A percentile compares a stretch with the other conserved stretches of the same genome.
Evolutionary conservation across 2,113 vertebrate species (phyloP).

Genomic region (Pseudonaja textilis): DNA sequence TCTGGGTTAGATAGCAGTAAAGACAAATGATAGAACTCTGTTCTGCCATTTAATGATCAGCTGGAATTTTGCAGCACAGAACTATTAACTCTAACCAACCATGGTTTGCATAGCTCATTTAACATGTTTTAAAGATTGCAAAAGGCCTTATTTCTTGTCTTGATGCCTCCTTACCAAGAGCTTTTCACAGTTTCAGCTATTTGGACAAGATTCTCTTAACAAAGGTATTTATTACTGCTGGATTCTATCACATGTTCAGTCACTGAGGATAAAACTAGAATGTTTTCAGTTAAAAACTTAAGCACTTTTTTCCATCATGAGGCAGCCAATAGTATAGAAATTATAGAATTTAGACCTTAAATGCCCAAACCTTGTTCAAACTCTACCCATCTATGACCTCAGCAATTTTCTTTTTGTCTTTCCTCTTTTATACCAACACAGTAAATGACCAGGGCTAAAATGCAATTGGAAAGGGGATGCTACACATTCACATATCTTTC

Average conservation of each 20-base stretch:
- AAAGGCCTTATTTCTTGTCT: not conserved
- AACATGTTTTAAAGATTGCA: not conserved
- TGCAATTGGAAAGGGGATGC: not conserved
- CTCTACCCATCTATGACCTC: not conserved
- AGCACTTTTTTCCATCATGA: not conserved
- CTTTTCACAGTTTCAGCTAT: not conserved
- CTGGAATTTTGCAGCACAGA: not conserved
- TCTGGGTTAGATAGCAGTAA: not conserved
- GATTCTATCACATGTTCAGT: not conserved
- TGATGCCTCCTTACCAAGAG: not conserved
- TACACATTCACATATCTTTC: not conserved
- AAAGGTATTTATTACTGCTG: not conserved
- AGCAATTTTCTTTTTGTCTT: not conserved
- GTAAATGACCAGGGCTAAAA: constrained; percentile 32
- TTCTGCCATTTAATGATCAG: not conserved
- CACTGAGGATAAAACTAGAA: not conserved
- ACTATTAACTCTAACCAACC: not conserved
- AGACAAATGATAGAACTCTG: not conserved
- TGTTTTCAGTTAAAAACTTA: not conserved
- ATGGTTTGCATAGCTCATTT: not conserved
- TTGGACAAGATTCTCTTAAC: not conserved
- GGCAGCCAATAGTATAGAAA: not conserved
- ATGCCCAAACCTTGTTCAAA: not conserved
- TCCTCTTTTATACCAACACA: constrained; percentile 41
- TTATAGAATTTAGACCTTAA: not conserved